Base-by-base conservation (phyloP, 2,797 vertebrate species). In the Pyrocephalus nanus region DNA sequence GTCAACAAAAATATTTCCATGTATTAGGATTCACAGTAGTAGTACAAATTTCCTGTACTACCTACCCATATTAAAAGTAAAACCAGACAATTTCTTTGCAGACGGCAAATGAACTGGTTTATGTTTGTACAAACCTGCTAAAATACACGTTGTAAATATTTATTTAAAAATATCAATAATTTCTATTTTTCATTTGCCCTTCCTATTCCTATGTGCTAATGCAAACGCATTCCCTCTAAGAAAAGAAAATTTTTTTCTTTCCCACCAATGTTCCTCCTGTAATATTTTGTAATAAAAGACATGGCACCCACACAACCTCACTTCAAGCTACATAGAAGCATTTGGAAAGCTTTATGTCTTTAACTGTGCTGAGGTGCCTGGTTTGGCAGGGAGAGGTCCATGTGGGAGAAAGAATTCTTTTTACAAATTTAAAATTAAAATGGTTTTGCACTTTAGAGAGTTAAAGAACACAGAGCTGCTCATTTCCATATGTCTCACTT, bases 361-460 rank as follows among this genome's bases (percentile, higher is more conserved):
- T 36, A 84, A 82, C 6, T 18, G 23, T 70, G n/a, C 47, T 76
- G 30, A 85, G 17, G 25, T 91, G 34, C 7, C 70, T 90, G 58
- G 12, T 88, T 78, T 94, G 84, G 77, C 73, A 93, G n/a, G 76
- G 27, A 29, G 1, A 8, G 32, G 75, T 3, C 2, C 25, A 82
- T 0, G 1, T 48, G 26, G 72, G 19, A 82, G 50, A 91, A 91
- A 47, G 6, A 76, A 82, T 60, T 85, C 0, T 69, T 90, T 70
- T 76, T 34, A 72, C 47, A 89, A 82, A 73, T 76, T 60, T 57
- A 75, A 58, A 94, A 89, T 92, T 57, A 84, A 93, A 94, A 78
- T 15, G 11, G 9, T 50, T 92, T 84, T 78, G 22, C 79, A 75
- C 27, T 76, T 89, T 15, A 58, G 36, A 72, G 53, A 80, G 55